Evolutionary conservation across 2,797 vertebrate genomes (phyloP).

Genomic region (Bradypodion pumilum): DNA sequence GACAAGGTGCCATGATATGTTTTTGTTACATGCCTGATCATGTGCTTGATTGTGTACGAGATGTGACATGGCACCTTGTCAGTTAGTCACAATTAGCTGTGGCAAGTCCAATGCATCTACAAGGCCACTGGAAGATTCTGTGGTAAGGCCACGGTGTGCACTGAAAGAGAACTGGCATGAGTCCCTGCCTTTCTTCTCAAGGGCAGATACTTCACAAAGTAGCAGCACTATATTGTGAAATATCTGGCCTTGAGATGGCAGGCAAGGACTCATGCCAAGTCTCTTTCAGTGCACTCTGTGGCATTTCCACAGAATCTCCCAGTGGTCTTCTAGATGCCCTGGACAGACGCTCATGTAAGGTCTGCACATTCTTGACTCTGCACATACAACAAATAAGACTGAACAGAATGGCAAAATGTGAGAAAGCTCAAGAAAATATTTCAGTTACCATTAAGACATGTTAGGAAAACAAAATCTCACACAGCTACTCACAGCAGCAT

Average conservation of each 20-base stretch:
- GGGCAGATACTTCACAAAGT: not conserved
- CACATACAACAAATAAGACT: not conserved
- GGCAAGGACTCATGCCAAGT: too few relatives aligned
- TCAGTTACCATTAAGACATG: not conserved
- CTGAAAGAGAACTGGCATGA: not conserved
- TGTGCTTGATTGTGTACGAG: too few relatives aligned
- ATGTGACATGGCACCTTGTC: too few relatives aligned
- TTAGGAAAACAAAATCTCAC: not conserved
- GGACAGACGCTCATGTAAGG: too few relatives aligned
- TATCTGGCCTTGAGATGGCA: too few relatives aligned
- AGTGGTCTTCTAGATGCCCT: too few relatives aligned
- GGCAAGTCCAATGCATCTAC: too few relatives aligned
- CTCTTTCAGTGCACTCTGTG: too few relatives aligned
- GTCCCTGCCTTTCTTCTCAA: not conserved
- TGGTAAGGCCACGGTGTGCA: not conserved
- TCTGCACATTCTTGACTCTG: not conserved
- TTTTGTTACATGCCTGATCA: too few relatives aligned
- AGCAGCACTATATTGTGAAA: not conserved
- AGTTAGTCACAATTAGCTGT: too few relatives aligned
- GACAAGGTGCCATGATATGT: too few relatives aligned
- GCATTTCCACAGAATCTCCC: too few relatives aligned
- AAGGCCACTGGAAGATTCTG: not conserved
- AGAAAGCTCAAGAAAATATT: not conserved
- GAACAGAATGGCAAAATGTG: not conserved
- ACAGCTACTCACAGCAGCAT: not conserved